Percentiles rank a stretch among this genome's conserved stretches.
Conservation (phyloP, 92 coral and sea anemone genomes). For the Parazoanthus swiftii region DNA sequence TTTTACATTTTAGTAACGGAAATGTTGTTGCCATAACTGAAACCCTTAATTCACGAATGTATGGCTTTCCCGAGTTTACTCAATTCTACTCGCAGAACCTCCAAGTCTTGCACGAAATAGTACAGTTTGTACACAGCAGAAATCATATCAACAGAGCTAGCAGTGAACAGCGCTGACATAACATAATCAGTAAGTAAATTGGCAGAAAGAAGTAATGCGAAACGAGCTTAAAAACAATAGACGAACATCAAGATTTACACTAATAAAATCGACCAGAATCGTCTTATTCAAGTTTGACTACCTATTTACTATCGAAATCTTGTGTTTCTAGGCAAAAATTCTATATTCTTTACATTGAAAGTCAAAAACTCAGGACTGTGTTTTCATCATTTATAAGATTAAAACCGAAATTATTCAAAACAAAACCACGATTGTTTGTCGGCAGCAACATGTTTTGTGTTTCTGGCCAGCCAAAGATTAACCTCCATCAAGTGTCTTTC, state of each 20-base stretch:
- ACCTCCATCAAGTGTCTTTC: conserved; percentile 1
- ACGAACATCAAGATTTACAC: not conserved
- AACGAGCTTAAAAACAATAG: not conserved
- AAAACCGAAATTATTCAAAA: conserved; percentile 14
- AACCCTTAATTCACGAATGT: not conserved
- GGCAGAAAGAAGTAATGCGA: not conserved
- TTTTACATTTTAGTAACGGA: not conserved
- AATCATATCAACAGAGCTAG: too few relatives aligned
- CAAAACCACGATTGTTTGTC: not conserved
- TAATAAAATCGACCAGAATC: not conserved
- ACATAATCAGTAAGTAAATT: not conserved
- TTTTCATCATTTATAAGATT: not conserved
- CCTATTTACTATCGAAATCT: not conserved
- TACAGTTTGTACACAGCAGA: not conserved
- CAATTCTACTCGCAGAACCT: too few relatives aligned
- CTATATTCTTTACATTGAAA: not conserved
- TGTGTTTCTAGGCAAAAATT: not conserved
- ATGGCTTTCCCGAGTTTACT: too few relatives aligned
- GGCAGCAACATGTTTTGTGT: conserved; percentile 19
- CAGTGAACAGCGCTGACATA: not conserved
- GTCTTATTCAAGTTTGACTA: not conserved
- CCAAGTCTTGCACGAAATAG: not conserved
- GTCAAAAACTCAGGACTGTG: not conserved
- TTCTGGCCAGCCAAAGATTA: conserved; percentile 16
- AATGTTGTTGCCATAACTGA: not conserved